Conservation (phyloP, 2,888 invertebrate genomes). For the Prosapia bicincta region DNA sequence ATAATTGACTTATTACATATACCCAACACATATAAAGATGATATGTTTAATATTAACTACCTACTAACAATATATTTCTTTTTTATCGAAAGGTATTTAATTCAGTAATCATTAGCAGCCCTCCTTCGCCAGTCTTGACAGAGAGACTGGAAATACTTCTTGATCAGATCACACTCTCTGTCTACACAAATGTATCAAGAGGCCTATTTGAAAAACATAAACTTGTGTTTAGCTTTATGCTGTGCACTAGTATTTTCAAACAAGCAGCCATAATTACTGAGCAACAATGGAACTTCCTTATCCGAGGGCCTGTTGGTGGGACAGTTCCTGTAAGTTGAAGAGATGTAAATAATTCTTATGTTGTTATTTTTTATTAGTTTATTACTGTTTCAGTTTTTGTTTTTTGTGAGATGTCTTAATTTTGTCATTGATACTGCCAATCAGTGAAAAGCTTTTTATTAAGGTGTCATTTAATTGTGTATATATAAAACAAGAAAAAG, state of each 20-base stretch:
- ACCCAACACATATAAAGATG: no score
- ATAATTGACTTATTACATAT: no score
- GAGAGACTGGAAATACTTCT: constrained; percentile 65
- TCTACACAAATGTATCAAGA: constrained; percentile 84
- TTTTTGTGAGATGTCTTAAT: no score
- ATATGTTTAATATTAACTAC: no score
- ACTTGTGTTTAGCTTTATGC: constrained; percentile 80
- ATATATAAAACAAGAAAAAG: no score
- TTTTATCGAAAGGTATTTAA: constrained; percentile 63
- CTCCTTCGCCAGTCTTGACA: constrained; percentile 62
- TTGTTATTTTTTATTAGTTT: no score
- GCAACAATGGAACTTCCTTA: constrained; percentile 72
- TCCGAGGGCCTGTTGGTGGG: constrained; percentile 60
- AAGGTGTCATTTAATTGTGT: no score
- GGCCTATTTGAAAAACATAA: constrained; percentile 91
- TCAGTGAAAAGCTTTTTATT: background rate
- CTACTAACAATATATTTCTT: no score
- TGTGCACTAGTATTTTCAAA: constrained; percentile 71
- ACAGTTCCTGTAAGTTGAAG: constrained; percentile 30
- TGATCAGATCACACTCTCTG: constrained; percentile 72
- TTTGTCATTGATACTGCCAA: no score
- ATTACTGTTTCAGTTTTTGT: background rate
- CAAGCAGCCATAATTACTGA: constrained; percentile 58
- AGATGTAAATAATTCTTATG: background rate
- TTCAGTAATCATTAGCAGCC: constrained; percentile 72